phyloP scores from a whole-genome alignment of 2,797 vertebrate species.

The Triplophysa bombifrons region DNA sequence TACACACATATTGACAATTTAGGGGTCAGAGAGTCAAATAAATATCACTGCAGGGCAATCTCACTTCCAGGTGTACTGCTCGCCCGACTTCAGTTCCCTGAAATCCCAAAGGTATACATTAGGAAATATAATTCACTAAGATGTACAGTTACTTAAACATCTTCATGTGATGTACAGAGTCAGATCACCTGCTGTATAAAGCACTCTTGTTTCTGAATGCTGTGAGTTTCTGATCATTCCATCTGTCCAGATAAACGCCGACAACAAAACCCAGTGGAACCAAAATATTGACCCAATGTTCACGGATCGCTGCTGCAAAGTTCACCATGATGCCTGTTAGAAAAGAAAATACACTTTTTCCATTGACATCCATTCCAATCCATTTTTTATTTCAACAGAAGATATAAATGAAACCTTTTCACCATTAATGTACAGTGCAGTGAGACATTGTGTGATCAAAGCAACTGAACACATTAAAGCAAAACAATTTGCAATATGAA shows the following conservation, averaged over 20 bases:
- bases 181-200: constrained; percentile 83
- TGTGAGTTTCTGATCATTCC: constrained; percentile 81
- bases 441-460: not conserved
- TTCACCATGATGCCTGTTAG: constrained; percentile 81
- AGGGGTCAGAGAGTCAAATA: constrained; percentile 51
- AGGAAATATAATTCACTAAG: not conserved
- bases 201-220: constrained; percentile 90
- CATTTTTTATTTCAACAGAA: too few relatives aligned
- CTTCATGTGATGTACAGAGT: constrained; percentile 34
- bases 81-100: constrained; percentile 89
- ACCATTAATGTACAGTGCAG: too few relatives aligned
- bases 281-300: constrained; percentile 82
- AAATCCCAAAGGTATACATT: not conserved
- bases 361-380: too few relatives aligned
- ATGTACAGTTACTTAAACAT: not conserved
- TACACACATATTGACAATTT: constrained; percentile 50
- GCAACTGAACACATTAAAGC: not conserved
- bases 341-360: not conserved
- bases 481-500: not conserved
- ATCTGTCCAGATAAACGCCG: constrained; percentile 86
- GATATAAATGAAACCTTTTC: not conserved
- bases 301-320: constrained; percentile 74
- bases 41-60: constrained; percentile 44
- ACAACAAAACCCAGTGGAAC: constrained; percentile 87
- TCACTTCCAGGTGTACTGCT: constrained; percentile 91